Conservation (phyloP, 2,797 vertebrate genomes). For the Bufotes viridis region DNA sequence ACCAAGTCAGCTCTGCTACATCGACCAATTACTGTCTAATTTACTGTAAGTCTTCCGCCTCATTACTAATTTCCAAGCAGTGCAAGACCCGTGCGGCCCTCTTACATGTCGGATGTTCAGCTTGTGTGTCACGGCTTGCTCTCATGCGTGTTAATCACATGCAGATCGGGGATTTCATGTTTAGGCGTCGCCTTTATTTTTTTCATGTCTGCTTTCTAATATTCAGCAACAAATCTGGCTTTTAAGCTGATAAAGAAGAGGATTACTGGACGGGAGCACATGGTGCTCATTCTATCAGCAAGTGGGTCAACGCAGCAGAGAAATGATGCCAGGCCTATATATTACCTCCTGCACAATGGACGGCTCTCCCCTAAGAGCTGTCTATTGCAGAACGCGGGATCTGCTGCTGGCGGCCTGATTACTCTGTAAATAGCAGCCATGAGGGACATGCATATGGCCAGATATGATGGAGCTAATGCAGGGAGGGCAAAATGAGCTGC, state of each 20-base stretch:
- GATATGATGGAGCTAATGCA: background rate
- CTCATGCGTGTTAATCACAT: background rate
- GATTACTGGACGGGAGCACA: constrained; percentile 7
- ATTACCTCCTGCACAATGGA: constrained; percentile 4
- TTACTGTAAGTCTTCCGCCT: too few relatives aligned
- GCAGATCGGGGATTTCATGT: background rate
- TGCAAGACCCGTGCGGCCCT: too few relatives aligned
- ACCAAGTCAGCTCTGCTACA: too few relatives aligned
- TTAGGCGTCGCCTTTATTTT: background rate
- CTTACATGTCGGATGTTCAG: background rate
- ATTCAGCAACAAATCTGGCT: constrained; percentile 14
- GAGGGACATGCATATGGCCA: background rate
- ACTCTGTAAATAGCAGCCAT: background rate
- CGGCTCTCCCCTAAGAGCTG: background rate
- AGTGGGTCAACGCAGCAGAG: constrained; percentile 27
- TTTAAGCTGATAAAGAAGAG: constrained; percentile 6
- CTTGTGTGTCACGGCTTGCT: background rate
- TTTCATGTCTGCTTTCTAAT: constrained; percentile 26
- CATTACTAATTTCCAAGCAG: too few relatives aligned
- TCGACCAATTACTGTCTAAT: too few relatives aligned
- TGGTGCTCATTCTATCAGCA: background rate
- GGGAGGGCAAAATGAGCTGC: too few relatives aligned
- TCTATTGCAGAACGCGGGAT: background rate
- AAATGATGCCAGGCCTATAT: constrained; percentile 25
- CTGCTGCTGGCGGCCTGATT: background rate